These are phyloP conservation scores for Toxotes lorentzi DNA, from an alignment of 2,797 vertebrate genomes.

Conservation along the genomic window DNA sequence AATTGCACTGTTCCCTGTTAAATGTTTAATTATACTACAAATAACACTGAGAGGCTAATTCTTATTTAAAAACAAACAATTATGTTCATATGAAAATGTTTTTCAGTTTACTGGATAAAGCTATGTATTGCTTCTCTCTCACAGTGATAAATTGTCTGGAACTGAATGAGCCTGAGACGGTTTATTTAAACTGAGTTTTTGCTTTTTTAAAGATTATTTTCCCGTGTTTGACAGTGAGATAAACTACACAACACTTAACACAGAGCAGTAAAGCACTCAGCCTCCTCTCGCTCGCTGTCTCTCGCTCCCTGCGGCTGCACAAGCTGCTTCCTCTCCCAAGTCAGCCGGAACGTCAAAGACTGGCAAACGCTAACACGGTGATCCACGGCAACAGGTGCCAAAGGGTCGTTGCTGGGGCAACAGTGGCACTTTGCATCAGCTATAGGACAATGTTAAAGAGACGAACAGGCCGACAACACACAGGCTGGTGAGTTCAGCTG, in stretches of 20 bases:
- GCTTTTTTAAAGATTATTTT: no score
- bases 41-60: no score
- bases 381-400: constrained; percentile 67
- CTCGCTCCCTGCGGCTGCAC: constrained; percentile 23
- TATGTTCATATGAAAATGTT: no score
- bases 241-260: background rate
- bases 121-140: background rate
- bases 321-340: constrained; percentile 36
- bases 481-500: constrained; percentile 6
- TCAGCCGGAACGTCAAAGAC: background rate
- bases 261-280: background rate
- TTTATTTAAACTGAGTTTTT: no score
- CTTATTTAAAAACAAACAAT: no score
- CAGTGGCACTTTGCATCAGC: constrained; percentile 52
- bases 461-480: background rate
- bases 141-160: background rate
- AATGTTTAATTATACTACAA: no score
- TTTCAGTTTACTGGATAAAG: background rate
- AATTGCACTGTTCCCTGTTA: background rate
- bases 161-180: background rate
- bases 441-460: constrained; percentile 5
- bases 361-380: constrained; percentile 28
- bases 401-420: constrained; percentile 58
- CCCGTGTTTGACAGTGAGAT: no score
- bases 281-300: background rate